A percentile compares a stretch with the other conserved stretches of the same genome.
phyloP scores from a whole-genome alignment of 2,113 vertebrate species.

The Limanda limanda region DNA sequence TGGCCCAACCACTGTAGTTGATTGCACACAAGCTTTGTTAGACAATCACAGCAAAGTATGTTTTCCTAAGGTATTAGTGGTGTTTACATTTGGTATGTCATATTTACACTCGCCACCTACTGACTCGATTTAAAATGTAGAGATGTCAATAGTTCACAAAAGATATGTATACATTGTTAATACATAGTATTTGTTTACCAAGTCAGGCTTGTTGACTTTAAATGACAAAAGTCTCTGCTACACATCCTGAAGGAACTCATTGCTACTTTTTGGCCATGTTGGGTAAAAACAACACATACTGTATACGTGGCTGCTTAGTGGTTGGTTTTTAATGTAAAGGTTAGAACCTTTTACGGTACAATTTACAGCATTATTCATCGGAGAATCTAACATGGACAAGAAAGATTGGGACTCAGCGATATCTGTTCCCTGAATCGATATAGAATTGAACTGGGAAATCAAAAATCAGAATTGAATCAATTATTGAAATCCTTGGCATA shows the following conservation, averaged over 20 bases:
- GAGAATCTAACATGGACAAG: too few relatives aligned
- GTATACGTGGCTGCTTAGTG: neutral
- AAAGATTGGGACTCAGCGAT: too few relatives aligned
- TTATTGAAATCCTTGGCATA: too few relatives aligned
- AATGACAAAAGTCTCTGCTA: neutral
- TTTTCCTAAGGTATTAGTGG: constrained; percentile 2
- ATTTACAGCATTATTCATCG: neutral
- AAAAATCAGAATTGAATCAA: too few relatives aligned
- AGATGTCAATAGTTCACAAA: neutral
- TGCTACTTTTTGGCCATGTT: neutral
- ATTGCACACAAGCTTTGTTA: neutral
- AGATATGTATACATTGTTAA: neutral
- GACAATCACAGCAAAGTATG: neutral
- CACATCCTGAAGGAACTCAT: neutral
- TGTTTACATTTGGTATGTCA: neutral
- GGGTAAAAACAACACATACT: neutral
- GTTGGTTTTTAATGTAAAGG: neutral
- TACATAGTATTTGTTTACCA: neutral
- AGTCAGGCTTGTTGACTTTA: neutral
- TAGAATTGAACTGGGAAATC: too few relatives aligned
- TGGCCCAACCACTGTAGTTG: neutral
- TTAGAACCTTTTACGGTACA: neutral
- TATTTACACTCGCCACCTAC: neutral
- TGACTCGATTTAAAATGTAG: neutral
- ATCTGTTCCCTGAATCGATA: too few relatives aligned